Percentiles rank a stretch among this genome's conserved stretches.
These are phyloP conservation scores for Antennarius striatus DNA, from an alignment of 2,113 vertebrate genomes.

Conservation along the genomic window DNA sequence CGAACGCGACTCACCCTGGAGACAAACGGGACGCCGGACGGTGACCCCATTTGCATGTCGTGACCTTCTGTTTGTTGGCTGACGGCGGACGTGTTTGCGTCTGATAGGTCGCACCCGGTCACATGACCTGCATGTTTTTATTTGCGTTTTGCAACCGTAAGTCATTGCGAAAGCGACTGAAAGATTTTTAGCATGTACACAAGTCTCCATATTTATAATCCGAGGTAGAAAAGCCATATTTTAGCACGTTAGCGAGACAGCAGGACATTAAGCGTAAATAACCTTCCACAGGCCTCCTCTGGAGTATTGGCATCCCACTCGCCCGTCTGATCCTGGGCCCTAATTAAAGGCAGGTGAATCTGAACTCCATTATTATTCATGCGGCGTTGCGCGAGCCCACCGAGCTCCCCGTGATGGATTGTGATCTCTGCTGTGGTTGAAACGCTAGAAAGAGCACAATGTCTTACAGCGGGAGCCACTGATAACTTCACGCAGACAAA, in stretches of 20 bases:
- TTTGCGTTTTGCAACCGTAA: no score
- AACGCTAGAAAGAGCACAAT: constrained; percentile 75
- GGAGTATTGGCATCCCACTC: constrained; percentile 61
- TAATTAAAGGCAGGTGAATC: constrained; percentile 83
- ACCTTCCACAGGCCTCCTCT: constrained; percentile 44
- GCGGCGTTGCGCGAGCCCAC: constrained; percentile 60
- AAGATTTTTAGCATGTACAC: no score
- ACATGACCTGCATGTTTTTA: no score
- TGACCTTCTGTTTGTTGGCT: background rate
- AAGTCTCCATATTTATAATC: no score
- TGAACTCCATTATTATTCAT: constrained; percentile 79
- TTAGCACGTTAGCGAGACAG: constrained; percentile 15
- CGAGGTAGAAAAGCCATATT: no score
- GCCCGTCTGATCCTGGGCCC: constrained; percentile 64
- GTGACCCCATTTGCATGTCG: background rate
- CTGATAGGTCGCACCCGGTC: background rate
- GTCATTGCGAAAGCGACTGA: no score
- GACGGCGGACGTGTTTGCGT: background rate
- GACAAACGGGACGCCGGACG: constrained; percentile 7
- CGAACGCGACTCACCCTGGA: background rate
- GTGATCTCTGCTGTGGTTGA: constrained; percentile 76
- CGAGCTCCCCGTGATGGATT: constrained; percentile 76
- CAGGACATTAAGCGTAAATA: constrained; percentile 70
- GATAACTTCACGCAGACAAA: constrained; percentile 86
- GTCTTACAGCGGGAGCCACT: constrained; percentile 78